phyloP scores from a whole-genome alignment of 64 coral and sea anemone genomes.

The Pocillopora damicornis region DNA sequence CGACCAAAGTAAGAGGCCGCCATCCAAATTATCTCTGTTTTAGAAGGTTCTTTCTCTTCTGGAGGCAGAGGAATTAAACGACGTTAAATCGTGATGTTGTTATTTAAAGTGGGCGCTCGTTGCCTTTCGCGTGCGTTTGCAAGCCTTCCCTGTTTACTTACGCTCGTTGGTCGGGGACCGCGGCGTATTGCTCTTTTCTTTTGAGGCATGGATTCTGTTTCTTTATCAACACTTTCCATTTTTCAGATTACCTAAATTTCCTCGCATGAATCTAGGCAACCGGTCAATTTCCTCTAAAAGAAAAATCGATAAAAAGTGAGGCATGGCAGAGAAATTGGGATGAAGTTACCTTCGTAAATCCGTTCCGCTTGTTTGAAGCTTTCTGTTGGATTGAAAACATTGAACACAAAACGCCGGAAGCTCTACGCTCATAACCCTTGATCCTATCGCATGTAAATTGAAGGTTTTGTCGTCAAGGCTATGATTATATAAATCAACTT shows the following conservation, averaged over 20 bases:
- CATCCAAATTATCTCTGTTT: constrained; percentile 58
- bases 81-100: constrained; percentile 16
- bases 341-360: neutral
- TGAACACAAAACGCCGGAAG: constrained; percentile 30
- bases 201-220: neutral
- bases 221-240: neutral
- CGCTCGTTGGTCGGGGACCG: neutral
- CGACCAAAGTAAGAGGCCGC: constrained; percentile 30
- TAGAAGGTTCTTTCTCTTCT: constrained; percentile 54
- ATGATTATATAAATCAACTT: constrained; percentile 8
- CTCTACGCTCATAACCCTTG: neutral
- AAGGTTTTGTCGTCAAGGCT: neutral
- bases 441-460: constrained; percentile 12
- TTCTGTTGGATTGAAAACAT: neutral
- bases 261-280: neutral
- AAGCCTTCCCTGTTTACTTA: constrained; percentile 21
- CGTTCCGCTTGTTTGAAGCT: constrained; percentile 26
- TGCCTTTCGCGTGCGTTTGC: constrained; percentile 36
- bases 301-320: neutral
- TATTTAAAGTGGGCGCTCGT: constrained; percentile 31
- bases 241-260: neutral
- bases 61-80: constrained; percentile 39
- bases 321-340: neutral
- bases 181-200: constrained; percentile 26
- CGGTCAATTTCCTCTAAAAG: neutral